Conservation (phyloP, 1,140 invertebrate genomes). For the Drosophila sturtevanti region DNA sequence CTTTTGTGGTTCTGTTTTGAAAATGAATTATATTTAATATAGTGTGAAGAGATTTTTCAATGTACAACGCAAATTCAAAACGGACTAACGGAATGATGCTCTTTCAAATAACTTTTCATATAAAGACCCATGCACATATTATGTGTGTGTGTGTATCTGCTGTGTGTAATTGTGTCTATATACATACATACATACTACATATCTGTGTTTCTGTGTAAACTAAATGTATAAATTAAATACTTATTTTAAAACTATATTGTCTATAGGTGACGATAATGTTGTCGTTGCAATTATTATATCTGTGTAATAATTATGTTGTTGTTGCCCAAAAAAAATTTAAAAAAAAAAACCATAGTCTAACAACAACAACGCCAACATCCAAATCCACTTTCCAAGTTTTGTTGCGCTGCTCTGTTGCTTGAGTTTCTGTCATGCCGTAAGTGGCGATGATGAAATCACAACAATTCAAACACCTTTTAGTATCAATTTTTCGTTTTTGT, state of each 20-base stretch:
- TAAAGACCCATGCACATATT: not conserved
- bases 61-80: conserved; percentile 22
- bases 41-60: conserved; percentile 30
- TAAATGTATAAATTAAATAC: conserved; percentile 71
- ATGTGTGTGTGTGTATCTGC: not conserved
- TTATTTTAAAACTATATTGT: conserved; percentile 71
- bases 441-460: conserved; percentile 79
- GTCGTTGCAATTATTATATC: conserved; percentile 52
- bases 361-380: conserved; percentile 56
- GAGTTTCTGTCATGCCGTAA: conserved; percentile 75
- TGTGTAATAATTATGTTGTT: conserved; percentile 79
- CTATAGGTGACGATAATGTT: conserved; percentile 79
- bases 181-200: no score
- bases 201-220: not conserved
- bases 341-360: conserved; percentile 40
- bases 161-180: not conserved
- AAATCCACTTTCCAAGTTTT: conserved; percentile 76
- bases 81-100: not conserved
- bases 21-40: conserved; percentile 43
- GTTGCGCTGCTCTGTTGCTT: conserved; percentile 49
- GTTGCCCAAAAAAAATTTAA: conserved; percentile 49
- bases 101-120: not conserved
- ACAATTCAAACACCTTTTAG: conserved; percentile 81
- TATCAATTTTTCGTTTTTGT: conserved; percentile 60
- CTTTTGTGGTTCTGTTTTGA: not conserved